A percentile compares a stretch with the other conserved stretches of the same genome.
phyloP scores from a whole-genome alignment of 2,797 vertebrate species.

The Emydoidea blandingii region DNA sequence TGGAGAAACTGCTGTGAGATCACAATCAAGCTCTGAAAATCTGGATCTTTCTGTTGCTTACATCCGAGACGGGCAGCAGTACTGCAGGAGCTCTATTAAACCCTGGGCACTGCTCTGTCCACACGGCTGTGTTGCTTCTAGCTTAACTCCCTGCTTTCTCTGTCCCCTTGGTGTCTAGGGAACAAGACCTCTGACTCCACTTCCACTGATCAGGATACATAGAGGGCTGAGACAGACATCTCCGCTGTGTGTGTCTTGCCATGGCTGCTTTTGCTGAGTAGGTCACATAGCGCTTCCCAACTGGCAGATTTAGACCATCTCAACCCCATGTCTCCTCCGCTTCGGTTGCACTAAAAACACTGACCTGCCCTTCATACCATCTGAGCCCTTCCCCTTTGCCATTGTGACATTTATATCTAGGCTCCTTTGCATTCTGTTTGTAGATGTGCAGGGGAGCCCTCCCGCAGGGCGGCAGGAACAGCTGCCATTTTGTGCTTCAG shows the following conservation, averaged over 20 bases:
- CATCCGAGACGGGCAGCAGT: too few relatives aligned
- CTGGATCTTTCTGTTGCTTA: too few relatives aligned
- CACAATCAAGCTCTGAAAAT: too few relatives aligned
- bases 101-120: too few relatives aligned
- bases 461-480: neutral
- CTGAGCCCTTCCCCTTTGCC: neutral
- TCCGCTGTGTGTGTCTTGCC: neutral
- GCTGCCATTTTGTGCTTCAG: neutral
- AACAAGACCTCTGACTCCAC: neutral
- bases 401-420: neutral
- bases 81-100: too few relatives aligned
- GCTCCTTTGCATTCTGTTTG: neutral
- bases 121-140: too few relatives aligned
- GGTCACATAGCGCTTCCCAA: neutral
- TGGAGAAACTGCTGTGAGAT: neutral
- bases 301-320: neutral
- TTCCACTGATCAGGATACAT: neutral
- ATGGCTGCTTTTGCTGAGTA: neutral
- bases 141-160: neutral
- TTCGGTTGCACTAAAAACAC: neutral
- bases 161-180: neutral
- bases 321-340: neutral
- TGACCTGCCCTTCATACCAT: neutral
- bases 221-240: too few relatives aligned
- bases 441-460: neutral